A percentile compares a stretch with the other conserved stretches of the same genome.
Evolutionary conservation across 1,140 invertebrate species (phyloP).

Genomic region (Oscheius sp.): DNA sequence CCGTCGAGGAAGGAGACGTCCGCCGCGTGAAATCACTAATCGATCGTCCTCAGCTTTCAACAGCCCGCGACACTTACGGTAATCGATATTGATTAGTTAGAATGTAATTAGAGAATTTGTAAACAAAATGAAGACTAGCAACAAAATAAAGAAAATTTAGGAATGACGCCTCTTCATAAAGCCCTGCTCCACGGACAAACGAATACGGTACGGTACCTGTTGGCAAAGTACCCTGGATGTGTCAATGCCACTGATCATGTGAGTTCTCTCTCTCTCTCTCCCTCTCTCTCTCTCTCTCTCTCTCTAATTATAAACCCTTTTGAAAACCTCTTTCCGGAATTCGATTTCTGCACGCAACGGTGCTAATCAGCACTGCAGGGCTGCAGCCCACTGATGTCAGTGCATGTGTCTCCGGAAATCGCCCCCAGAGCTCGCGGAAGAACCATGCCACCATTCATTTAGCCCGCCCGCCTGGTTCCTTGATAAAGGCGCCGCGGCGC

Average conservation of each 20-base stretch:
- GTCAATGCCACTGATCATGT: slow-evolving; percentile 76
- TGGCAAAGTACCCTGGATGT: slow-evolving; percentile 73
- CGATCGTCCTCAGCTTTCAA: slow-evolving; percentile 82
- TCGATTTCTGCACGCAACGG: slow-evolving; percentile 1
- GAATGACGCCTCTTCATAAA: slow-evolving; percentile 82
- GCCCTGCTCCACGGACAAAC: slow-evolving; percentile 70
- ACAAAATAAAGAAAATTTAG: slow-evolving; percentile 30
- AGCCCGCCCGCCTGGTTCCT: no score
- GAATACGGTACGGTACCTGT: slow-evolving; percentile 69
- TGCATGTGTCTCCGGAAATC: no score
- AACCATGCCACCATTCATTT: no score
- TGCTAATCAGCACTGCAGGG: no score
- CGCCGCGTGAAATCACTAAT: slow-evolving; percentile 78
- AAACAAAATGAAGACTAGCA: not conserved
- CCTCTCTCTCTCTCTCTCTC: not conserved
- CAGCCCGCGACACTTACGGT: slow-evolving; percentile 71
- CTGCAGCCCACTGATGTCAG: no score
- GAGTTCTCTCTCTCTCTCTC: slow-evolving; percentile 58
- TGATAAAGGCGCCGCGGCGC: no score
- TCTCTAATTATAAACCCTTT: not conserved
- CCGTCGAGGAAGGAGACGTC: slow-evolving; percentile 78
- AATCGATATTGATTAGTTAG: no score
- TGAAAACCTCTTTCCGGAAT: slow-evolving; percentile 23
- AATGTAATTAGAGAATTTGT: not conserved
- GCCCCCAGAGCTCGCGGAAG: no score